Evolutionary conservation across 2,888 invertebrate species (phyloP), one percentile per base, ranked within the genome.

Genomic region (Notodonta dromedarius): DNA sequence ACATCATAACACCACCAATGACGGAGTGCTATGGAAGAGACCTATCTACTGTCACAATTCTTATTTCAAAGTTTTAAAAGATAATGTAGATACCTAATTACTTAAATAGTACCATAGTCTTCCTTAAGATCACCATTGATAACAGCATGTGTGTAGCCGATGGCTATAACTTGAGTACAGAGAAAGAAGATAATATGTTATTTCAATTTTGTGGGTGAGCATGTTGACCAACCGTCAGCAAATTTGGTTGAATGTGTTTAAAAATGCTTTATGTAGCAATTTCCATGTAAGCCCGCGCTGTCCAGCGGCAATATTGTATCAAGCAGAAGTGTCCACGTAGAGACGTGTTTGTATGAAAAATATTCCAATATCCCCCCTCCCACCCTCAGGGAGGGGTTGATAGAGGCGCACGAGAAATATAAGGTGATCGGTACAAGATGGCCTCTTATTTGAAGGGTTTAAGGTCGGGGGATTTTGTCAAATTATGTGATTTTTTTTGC

Each of bases 311-410:
- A 93, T 93, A 92, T 92, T 92, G 91, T 91, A 91, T 89, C 88
- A 88, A 89, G 89, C 84, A 85, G 89, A 90, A 90, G 88, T 90
- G 90, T 93, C 93, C 93, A 92, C 93, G 91, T 91, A 88, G 85
- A 88, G 85, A 89, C 88, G 92, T 94, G 93, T 93, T 94, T 94
- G 93, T 93, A 92, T 93, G 93, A 93, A 92, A 94, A 93, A 94
- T 94, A 94, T 94, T 94, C 93, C 93, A 93, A 94, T 94, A 93
- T 89, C 86, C 81, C 70, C 76, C 69, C 60, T 57, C 65, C 66
- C 67, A 75, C 67, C 67, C 60, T 62, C 73, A 65, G 62, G 66
- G 63, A 69, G 71, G 64, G 70, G 71, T 67, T 69, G 72, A 69
- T 69, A 71, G 75, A 74, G 78, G 76, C 55, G 52, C 54, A 54